Evolutionary conservation across 2,797 vertebrate species (phyloP), one percentile per base, ranked within the genome.

Genomic region (Liasis olivaceus): DNA sequence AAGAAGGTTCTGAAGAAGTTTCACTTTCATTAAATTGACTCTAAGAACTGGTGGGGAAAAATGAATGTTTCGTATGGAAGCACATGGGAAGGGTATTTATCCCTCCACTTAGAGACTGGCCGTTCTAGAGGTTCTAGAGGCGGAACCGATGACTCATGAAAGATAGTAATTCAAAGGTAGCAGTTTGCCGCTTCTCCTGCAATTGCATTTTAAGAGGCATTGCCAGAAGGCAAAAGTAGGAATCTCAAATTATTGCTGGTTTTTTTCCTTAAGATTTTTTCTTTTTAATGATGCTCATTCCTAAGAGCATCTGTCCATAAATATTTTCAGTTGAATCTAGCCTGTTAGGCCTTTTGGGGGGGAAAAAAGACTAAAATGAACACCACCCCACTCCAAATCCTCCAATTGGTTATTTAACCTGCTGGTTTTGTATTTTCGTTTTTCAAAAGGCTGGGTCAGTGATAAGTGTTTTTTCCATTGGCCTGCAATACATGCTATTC

Each of bases 341-440:
- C 24, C 14, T 58, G 64, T 11, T 36, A 84, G n/a, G 42, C 62
- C 26, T 59, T 6, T 36, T 87, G 36, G 72, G 9, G 28, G 24
- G 77, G 47, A 8, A 54, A 28, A 69, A 85, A 84, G 12, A 7
- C 59, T 88, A 63, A 63, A 89, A 24, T 69, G 66, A 90, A 77
- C 42, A 81, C 31, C 13, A 13, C 15, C 60, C 88, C 26, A 66
- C 69, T 42, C 42, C 14, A 36, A 7, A 56, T 42, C 26, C 69
- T 17, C 24, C 89, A 47, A 42, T 58, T 58, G 64, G 69, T 87
- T 47, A 87, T 93, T 81, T 87, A 81, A 91, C 63, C 88, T 56
- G 47, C 15, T 56, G 60, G 63, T 63, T 51, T 14, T 77, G 15
- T 60, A 26, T 47, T 89, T 77, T 64, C 24, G 13, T 89, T 91